Evolutionary conservation across 2,888 invertebrate species (phyloP), one percentile per base, ranked within the genome.

Genomic region (Hirtodrosophila duncani): DNA sequence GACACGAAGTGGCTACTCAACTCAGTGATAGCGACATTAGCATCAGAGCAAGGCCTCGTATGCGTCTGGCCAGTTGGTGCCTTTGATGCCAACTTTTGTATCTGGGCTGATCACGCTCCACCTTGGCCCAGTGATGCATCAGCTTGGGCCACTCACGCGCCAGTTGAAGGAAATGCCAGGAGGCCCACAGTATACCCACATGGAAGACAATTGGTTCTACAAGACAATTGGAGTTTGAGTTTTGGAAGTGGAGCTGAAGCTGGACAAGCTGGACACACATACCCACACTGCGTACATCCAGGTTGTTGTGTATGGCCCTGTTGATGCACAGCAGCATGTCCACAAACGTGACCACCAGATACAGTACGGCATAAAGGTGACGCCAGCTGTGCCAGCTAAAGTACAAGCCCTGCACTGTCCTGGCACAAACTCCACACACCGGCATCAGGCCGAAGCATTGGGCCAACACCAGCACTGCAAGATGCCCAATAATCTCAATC

Each of bases 141-240:
- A 86, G 36, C 2, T 44, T 14, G 0, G 85, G 85, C 86, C 86
- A 86, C 10, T 77, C 67, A 2, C 43, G 49, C 1, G 85, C 85
- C 63, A 86, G 45, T 1, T 74, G 85, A 26, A 89, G 72, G 60
- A 90, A 90, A 1, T 60, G 66, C 36, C 71, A 49, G 10, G 81
- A 63, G 1, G 79, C 82, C 38, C 78, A 41, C 9, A 83, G 43
- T 41, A 82, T 82, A 27, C 81, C 72, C 13, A 66, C 57, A 29
- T 84, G 83, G 50, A 87, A 87, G 17, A 86, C 74, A 16, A 86
- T 63, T 1, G 86, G 84, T 24, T 85, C 87, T 85, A 57, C 3
- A 39, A 20, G 10, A 1, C 3, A 27, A 13, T 4, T 9, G 10
- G 9, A 13, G 13, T 7, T 13, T 3, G 8, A 11, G 11, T 29